phyloP scores from a whole-genome alignment of 2,113 vertebrate species.

The Pan troglodytes region NHGRI_mPanTro3-v2.1_pri NC_072398.2:90149001-90149500 shows the following conservation, averaged over 20 bases:
- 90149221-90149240: background rate
- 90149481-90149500: background rate
- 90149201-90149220: background rate
- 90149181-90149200: background rate
- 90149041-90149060: background rate
- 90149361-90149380: background rate
- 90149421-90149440: background rate
- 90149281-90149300: background rate
- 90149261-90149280: background rate
- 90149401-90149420: background rate
- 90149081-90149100: background rate
- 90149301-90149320: background rate
- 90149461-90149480: background rate
- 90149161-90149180: background rate
- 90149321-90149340: background rate
- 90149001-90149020: background rate
- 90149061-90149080: background rate
- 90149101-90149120: background rate
- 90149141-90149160: background rate
- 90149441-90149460: background rate
- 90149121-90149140: background rate
- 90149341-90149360: background rate
- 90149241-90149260: background rate
- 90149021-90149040: accelerated
- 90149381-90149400: background rate